A percentile compares a stretch with the other conserved stretches of the same genome.
Evolutionary conservation across 2,888 invertebrate species (phyloP).

Genomic region (Patella pellucida): DNA sequence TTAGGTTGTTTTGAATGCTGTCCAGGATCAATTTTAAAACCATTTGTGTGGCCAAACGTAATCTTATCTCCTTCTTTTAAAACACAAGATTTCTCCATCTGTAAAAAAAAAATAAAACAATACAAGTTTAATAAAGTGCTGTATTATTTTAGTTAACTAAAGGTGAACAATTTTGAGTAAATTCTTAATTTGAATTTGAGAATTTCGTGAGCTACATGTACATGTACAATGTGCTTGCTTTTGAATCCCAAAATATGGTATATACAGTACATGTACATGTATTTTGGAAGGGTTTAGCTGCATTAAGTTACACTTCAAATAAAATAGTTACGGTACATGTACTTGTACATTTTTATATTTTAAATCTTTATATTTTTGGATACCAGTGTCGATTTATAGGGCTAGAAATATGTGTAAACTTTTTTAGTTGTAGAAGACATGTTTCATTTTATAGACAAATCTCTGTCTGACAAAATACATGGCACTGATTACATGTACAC

Average conservation of each 20-base stretch:
- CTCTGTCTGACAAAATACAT: neutral
- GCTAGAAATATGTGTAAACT: constrained; percentile 6
- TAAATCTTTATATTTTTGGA: neutral
- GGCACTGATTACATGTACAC: neutral
- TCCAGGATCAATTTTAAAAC: constrained; percentile 69
- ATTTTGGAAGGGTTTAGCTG: too few species aligned
- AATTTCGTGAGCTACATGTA: too few species aligned
- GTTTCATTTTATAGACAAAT: too few species aligned
- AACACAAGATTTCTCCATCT: constrained; percentile 55
- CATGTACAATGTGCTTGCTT: too few species aligned
- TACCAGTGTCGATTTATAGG: neutral
- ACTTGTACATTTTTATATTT: neutral
- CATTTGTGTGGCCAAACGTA: constrained; percentile 72
- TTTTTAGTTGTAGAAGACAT: neutral
- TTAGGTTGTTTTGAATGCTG: constrained; percentile 59
- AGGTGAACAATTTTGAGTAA: too few species aligned
- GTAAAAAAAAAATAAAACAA: constrained; percentile 20
- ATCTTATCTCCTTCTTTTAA: constrained; percentile 69
- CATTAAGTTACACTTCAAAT: too few species aligned
- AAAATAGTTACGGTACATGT: too few species aligned
- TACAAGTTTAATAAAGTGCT: too few species aligned
- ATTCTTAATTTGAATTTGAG: too few species aligned
- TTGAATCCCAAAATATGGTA: too few species aligned
- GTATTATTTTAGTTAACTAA: too few species aligned
- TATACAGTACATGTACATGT: too few species aligned